A percentile compares a stretch with the other conserved stretches of the same genome.
These are phyloP conservation scores for Colaptes auratus DNA, from an alignment of 2,113 vertebrate species.

Conservation along the genomic window DNA sequence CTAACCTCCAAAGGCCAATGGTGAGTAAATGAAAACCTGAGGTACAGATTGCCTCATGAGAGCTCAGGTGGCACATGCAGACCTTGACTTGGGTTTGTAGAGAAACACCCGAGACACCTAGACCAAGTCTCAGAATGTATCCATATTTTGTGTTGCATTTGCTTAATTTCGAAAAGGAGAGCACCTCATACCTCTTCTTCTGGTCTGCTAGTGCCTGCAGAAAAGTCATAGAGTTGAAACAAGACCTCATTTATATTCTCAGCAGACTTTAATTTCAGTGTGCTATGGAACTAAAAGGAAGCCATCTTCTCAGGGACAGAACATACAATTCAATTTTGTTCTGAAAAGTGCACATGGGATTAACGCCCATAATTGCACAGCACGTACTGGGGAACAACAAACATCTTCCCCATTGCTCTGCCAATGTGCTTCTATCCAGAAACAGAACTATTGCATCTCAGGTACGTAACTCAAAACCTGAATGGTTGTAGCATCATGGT, in stretches of 20 bases:
- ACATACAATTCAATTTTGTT: constrained; percentile 65
- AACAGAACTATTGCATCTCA: constrained; percentile 9
- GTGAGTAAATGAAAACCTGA: not conserved
- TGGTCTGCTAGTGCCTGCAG: constrained; percentile 27
- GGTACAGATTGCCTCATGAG: not conserved
- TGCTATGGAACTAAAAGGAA: constrained; percentile 53
- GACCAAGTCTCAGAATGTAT: not conserved
- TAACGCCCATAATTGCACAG: constrained; percentile 55
- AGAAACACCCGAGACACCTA: not conserved
- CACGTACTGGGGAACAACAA: constrained; percentile 13
- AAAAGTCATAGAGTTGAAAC: constrained; percentile 41
- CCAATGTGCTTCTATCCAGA: constrained; percentile 30
- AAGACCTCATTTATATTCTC: constrained; percentile 61
- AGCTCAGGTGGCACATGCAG: not conserved
- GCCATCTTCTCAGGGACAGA: constrained; percentile 65
- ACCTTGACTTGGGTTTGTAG: not conserved
- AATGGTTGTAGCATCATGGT: not conserved
- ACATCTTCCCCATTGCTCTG: constrained; percentile 21
- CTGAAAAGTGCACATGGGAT: constrained; percentile 40
- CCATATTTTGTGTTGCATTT: not conserved
- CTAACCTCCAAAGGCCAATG: not conserved
- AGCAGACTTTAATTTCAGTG: constrained; percentile 48
- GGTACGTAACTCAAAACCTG: not conserved
- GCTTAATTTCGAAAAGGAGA: not conserved
- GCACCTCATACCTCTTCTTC: not conserved